Percentiles rank a stretch among this genome's conserved stretches.
Conservation (phyloP, 2,888 invertebrate genomes). For the Mythimna vitellina region DNA sequence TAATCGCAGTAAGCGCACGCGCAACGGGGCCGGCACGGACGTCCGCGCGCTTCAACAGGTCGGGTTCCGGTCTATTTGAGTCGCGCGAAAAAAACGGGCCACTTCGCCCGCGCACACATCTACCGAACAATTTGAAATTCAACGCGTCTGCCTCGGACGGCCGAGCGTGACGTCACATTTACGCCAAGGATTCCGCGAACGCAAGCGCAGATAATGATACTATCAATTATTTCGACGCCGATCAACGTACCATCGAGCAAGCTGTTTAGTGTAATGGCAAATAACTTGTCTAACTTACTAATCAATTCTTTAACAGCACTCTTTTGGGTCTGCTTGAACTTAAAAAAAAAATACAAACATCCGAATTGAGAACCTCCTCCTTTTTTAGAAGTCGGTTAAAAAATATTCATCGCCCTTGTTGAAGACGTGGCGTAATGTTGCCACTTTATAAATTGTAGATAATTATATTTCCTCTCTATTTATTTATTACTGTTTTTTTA, state of each 20-base stretch:
- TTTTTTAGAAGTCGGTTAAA: too few relatives aligned
- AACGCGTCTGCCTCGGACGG: conserved; percentile 72
- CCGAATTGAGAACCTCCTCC: too few relatives aligned
- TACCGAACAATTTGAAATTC: conserved; percentile 75
- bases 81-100: conserved; percentile 73
- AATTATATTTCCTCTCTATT: too few relatives aligned
- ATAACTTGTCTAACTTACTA: too few relatives aligned
- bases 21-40: conserved; percentile 73
- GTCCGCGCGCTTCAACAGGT: conserved; percentile 76
- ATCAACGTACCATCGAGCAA: conserved; percentile 36
- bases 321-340: neutral
- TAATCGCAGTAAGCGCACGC: conserved; percentile 52
- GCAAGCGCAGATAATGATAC: conserved; percentile 55
- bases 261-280: too few relatives aligned
- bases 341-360: too few relatives aligned
- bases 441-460: too few relatives aligned
- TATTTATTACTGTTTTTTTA: too few relatives aligned
- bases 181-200: conserved; percentile 64
- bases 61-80: conserved; percentile 83
- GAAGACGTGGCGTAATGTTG: too few relatives aligned
- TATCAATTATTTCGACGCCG: conserved; percentile 57
- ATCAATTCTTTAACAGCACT: neutral
- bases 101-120: conserved; percentile 64
- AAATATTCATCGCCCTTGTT: too few relatives aligned
- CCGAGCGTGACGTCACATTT: conserved; percentile 76